Conservation (phyloP, 2,888 invertebrate species). For the Scaeva pyrastri region DNA sequence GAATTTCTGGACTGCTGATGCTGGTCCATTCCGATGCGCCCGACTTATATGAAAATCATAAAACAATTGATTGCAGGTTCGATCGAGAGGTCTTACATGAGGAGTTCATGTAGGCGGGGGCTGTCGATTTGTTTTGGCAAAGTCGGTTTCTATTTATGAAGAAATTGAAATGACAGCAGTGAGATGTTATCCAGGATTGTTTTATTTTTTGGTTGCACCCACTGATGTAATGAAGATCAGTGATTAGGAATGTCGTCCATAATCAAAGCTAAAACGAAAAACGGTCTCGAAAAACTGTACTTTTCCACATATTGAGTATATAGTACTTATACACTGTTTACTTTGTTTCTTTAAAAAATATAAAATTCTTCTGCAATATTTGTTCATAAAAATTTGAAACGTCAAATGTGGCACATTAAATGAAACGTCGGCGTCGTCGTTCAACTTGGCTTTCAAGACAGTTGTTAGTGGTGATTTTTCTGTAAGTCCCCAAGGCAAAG, state of each 20-base stretch:
- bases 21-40: slow-evolving; percentile 19
- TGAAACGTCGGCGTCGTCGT: no score
- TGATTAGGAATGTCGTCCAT: not conserved
- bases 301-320: no score
- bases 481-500: no score
- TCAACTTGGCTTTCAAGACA: no score
- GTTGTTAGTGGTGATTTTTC: no score
- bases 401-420: no score
- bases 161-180: slow-evolving; percentile 34
- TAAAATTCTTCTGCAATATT: no score
- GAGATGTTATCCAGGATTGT: slow-evolving; percentile 29
- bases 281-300: no score
- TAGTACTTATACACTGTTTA: no score
- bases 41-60: slow-evolving; percentile 45
- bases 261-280: not conserved
- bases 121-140: slow-evolving; percentile 58
- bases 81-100: slow-evolving; percentile 17
- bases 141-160: slow-evolving; percentile 33
- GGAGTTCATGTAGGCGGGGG: slow-evolving; percentile 54
- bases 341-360: no score
- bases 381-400: no score
- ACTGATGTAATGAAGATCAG: not conserved
- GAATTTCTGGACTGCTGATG: slow-evolving; percentile 61
- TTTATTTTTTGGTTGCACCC: not conserved
- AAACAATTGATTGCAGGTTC: slow-evolving; percentile 66